Evolutionary conservation across 1,140 invertebrate species (phyloP), one percentile per base, ranked within the genome.

Genomic region (Penaeus indicus): DNA sequence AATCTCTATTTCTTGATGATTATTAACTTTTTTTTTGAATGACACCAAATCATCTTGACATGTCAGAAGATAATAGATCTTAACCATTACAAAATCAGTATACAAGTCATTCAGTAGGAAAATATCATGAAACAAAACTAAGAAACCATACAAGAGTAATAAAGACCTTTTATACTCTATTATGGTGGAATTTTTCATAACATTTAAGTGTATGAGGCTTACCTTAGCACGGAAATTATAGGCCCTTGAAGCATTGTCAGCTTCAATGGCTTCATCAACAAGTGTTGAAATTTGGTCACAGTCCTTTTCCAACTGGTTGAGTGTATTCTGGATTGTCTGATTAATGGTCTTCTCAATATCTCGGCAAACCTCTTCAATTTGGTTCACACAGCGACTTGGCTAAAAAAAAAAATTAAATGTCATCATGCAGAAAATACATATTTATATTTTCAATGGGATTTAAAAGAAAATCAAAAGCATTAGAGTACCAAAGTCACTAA

Each of bases 301-400:
- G 92, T 95, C 94, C 81, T 92, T 92, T 92, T 95, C 94, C 85
- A 95, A 92, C 19, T 93, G 93, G 91, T 95, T 95, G 25, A 95
- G 92, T 11, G 94, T 94, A 90, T 94, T 95, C 91, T 95, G 95
- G 60, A 95, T 93, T 8, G 94, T 95, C 86, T 94, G 93, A 80
- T 94, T 94, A 89, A 95, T 95, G 16, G 94, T 94, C 91, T 94
- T 94, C 86, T 95, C 94, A 63, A 95, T 93, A 54, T 94, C 94
- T 80, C 93, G 93, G 91, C 94, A 95, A 25, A 94, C 94, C 81
- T 94, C 94, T 60, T 95, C 94, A 85, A 95, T 95, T 92, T 95
- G 94, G 91, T 95, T 95, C 1, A 92, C 93, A 93, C 94, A 95
- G 32, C 93, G 92, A 54, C 92, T 88, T 22, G 81, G 60, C 88